Base-by-base conservation (phyloP, 2,888 invertebrate genomes). In the Zele albiditarsus region DNA sequence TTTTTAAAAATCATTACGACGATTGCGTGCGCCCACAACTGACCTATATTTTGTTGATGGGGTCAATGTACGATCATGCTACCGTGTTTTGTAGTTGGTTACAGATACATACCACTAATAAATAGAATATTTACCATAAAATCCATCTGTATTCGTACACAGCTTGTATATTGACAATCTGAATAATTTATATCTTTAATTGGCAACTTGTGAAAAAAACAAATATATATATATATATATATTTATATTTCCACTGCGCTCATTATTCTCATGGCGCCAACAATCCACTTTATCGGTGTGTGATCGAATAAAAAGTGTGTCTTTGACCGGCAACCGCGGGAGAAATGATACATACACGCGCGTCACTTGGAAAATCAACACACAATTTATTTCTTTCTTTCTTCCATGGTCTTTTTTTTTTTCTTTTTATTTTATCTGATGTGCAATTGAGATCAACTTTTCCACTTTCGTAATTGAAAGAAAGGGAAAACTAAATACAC, bases 11-110 rank as follows among this genome's bases (percentile, higher is more conserved):
- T 88, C 85, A 84, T 87, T 85, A 87, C 85, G 86, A 87, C 86
- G 87, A 87, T 88, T 87, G 88, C 88, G 86, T 86, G 89, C 88
- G 88, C 88, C 88, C 88, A 88, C 89, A 88, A 89, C 81, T 84
- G 88, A 86, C 89, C 89, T 85, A 89, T 88, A 87, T 89, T 75
- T 33, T 62, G 25, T 57, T 46, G 81, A 80, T 82, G 85, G 84
- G 87, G 87, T 88, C 88, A 86, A 85, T 85, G 87, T 85, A 86
- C 87, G 81, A 66, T 63, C 28, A 63, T 53, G 53, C 53, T 53
- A 53, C 53, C 20, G 20, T 53, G 8, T 53, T 53, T 53, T 53
- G 53, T 53, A n/a, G 20, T 53, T 53, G 53, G 20, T 23, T 53
- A 53, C 8, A 53, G 46, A 46, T 46, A n/a, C n/a, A 46, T 46